These are phyloP conservation scores for Urophycis tenuis DNA, from an alignment of 2,797 vertebrate genomes.

Conservation along the genomic window DNA sequence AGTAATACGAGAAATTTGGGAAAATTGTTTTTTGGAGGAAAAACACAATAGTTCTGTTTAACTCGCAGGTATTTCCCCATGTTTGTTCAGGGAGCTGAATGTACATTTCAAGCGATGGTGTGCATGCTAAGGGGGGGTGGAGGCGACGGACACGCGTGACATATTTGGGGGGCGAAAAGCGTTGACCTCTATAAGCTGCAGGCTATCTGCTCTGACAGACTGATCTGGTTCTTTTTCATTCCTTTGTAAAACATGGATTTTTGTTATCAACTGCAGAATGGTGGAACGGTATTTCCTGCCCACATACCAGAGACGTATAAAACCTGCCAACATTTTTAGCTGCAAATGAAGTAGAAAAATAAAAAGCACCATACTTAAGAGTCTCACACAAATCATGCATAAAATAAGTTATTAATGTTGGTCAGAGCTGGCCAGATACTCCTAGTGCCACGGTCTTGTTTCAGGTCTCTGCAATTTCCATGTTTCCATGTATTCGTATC, in stretches of 20 bases:
- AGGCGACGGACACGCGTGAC: conserved; percentile 58
- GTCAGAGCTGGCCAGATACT: conserved; percentile 48
- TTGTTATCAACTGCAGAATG: conserved; percentile 44
- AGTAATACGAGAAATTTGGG: conserved; percentile 12
- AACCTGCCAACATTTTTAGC: conserved; percentile 46
- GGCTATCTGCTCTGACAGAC: conserved; percentile 20
- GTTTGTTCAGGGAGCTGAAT: conserved; percentile 30
- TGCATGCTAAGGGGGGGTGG: conserved; percentile 64
- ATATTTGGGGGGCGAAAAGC: conserved; percentile 41
- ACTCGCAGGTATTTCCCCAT: conserved; percentile 1
- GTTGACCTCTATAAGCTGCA: conserved; percentile 44
- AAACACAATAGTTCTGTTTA: conserved; percentile 15
- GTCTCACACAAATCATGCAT: conserved; percentile 64
- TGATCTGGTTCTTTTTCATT: conserved; percentile 29
- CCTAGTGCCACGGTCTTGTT: conserved; percentile 26
- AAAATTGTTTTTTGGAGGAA: conserved; percentile 17
- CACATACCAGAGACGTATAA: conserved; percentile 20
- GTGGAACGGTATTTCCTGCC: conserved; percentile 41
- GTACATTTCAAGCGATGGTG: conserved; percentile 51
- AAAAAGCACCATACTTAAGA: conserved; percentile 53
- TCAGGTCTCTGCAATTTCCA: neutral
- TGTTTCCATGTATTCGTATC: neutral
- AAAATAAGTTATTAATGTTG: conserved; percentile 67
- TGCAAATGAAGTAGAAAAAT: conserved; percentile 53
- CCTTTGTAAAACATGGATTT: conserved; percentile 32